These are phyloP conservation scores for Calcarius ornatus DNA, from an alignment of 2,113 vertebrate genomes.

Conservation along the genomic window DNA sequence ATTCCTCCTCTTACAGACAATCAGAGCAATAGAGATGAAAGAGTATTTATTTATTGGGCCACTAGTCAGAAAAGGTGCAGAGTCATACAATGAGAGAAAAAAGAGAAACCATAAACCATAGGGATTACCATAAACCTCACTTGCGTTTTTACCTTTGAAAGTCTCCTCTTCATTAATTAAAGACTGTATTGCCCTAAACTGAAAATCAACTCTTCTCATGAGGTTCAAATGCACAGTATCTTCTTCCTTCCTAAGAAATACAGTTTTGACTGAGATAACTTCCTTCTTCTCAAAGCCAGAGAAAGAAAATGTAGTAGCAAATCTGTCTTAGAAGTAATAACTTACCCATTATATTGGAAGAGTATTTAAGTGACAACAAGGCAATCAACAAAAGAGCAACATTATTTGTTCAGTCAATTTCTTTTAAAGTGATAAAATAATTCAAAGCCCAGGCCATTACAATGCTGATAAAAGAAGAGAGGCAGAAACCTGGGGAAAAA, in stretches of 20 bases:
- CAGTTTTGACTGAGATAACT: neutral
- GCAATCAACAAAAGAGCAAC: constrained; percentile 41
- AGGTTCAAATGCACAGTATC: neutral
- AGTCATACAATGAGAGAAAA: neutral
- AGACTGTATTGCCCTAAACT: neutral
- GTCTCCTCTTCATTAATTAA: neutral
- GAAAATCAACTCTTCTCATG: neutral
- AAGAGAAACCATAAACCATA: neutral
- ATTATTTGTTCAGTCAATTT: constrained; percentile 57
- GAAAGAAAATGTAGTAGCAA: neutral
- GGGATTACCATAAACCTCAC: neutral
- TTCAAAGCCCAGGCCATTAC: constrained; percentile 32
- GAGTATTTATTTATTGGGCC: neutral
- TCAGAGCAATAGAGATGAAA: neutral
- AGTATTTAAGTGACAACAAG: constrained; percentile 20
- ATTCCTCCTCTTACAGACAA: neutral
- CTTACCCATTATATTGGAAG: constrained; percentile 8
- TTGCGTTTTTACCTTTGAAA: neutral
- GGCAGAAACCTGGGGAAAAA: neutral
- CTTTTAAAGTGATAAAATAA: constrained; percentile 27
- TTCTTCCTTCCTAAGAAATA: neutral
- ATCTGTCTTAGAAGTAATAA: constrained; percentile 10
- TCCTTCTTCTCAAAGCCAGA: neutral
- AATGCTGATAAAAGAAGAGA: constrained; percentile 2
- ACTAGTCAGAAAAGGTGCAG: neutral